Base-by-base conservation (phyloP, 2,888 invertebrate species). In the Argyresthia goedartella region DNA sequence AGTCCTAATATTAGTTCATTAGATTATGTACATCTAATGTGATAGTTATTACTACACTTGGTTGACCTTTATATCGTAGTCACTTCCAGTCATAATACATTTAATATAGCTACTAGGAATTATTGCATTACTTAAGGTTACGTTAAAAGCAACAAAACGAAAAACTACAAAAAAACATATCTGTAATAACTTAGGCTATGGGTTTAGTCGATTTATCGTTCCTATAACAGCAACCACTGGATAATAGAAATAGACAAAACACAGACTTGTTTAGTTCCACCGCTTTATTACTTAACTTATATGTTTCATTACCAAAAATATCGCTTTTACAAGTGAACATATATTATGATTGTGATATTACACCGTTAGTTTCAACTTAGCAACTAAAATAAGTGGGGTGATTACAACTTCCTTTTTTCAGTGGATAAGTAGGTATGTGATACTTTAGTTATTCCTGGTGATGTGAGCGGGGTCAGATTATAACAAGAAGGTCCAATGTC, bases 11-110 rank as follows among this genome's bases (percentile, higher is more conserved):
- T 65, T 62, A 67, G 56, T 52, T 62, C 60, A 55, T 56, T 52
- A 36, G 16, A 51, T 53, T 56, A 59, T 55, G 57, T 59, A 76
- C 75, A 71, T 70, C 71, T 77, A 74, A 73, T 84, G 86, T 86
- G 85, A 85, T 85, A 82, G 78, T 62, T 65, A 73, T 76, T 71
- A 25, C 25, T 25, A 74, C 71, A 71, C 67, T 72, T 72, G 67
- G 75, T 75, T 75, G 67, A 74, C 75, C 67, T 78, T 81, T 67
- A 70, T 77, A 76, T 77, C 72, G 71, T 86, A 86, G 86, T 86
- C 86, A 85, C 84, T 84, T 84, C 78, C 79, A 86, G 86, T 86
- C 86, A 86, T 85, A 85, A 85, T 86, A 85, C n/a, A n/a, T 39
- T 39, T 39, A n/a, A 11, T 39, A 39, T 11, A 39, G 9, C 9